A percentile compares a stretch with the other conserved stretches of the same genome.
Conservation (phyloP, 2,888 invertebrate species). For the Venusia cambrica region DNA sequence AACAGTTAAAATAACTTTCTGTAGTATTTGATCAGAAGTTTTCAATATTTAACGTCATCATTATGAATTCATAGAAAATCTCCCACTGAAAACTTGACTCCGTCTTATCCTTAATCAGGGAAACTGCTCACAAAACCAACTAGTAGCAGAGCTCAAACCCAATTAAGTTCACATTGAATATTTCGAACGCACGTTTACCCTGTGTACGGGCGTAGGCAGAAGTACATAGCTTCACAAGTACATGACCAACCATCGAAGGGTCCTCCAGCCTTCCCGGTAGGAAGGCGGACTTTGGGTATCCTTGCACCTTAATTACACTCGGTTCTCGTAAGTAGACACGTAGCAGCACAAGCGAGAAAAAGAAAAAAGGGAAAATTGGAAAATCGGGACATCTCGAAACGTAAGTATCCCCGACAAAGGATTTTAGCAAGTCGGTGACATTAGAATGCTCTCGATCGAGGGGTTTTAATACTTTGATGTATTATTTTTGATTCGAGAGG, state of each 20-base stretch:
- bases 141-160: slow-evolving; percentile 48
- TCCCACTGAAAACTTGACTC: slow-evolving; percentile 14
- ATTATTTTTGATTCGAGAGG: slow-evolving; percentile 37
- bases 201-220: slow-evolving; percentile 62
- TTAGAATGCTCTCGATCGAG: slow-evolving; percentile 48
- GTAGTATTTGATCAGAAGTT: too few relatives aligned
- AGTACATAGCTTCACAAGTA: slow-evolving; percentile 58
- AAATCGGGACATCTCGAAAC: slow-evolving; percentile 52
- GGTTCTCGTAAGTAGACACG: slow-evolving; percentile 60
- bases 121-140: slow-evolving; percentile 34
- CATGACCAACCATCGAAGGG: slow-evolving; percentile 65
- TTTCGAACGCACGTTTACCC: slow-evolving; percentile 63
- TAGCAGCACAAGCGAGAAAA: slow-evolving; percentile 54
- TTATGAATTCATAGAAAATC: slow-evolving; percentile 9
- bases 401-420: slow-evolving; percentile 46
- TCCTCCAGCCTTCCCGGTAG: slow-evolving; percentile 61
- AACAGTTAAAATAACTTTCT: too few relatives aligned
- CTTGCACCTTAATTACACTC: slow-evolving; percentile 79
- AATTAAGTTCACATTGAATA: slow-evolving; percentile 70
- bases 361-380: slow-evolving; percentile 52
- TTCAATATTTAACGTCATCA: slow-evolving; percentile 2
- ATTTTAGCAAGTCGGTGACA: slow-evolving; percentile 43
- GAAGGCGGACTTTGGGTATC: slow-evolving; percentile 74
- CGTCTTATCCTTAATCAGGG: slow-evolving; percentile 16
- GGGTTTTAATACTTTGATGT: slow-evolving; percentile 48